phyloP scores from a whole-genome alignment of 2,797 vertebrate genomes.

The Phoxinus dragarum region DNA sequence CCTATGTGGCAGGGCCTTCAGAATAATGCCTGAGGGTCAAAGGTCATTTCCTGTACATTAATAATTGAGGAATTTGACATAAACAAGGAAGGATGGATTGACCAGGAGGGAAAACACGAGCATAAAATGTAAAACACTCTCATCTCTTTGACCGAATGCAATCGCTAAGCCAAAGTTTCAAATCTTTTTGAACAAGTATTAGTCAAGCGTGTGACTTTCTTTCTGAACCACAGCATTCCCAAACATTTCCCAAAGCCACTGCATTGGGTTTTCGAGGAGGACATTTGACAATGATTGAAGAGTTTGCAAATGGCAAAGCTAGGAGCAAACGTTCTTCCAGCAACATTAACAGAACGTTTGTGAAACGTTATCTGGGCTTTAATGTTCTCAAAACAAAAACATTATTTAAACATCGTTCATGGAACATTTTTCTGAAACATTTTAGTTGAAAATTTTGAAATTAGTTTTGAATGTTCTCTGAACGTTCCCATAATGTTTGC shows the following conservation, averaged over 20 bases:
- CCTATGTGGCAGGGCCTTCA: slow-evolving; percentile 60
- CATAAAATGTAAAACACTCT: neutral
- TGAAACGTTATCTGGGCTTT: neutral
- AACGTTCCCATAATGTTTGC: neutral
- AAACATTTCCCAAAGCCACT: neutral
- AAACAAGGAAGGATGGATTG: slow-evolving; percentile 46
- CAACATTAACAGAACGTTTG: neutral
- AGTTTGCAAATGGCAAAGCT: neutral
- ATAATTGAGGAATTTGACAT: slow-evolving; percentile 65
- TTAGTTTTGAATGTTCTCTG: neutral
- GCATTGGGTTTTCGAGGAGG: neutral
- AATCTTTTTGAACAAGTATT: neutral
- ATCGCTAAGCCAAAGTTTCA: neutral
- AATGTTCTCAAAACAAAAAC: neutral
- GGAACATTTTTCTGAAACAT: neutral
- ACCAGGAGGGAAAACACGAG: neutral
- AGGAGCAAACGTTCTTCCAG: neutral
- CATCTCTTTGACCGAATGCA: neutral
- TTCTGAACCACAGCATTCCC: neutral
- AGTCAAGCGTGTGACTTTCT: neutral
- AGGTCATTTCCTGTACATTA: slow-evolving; percentile 77
- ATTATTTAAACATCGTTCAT: no score
- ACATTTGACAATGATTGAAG: neutral
- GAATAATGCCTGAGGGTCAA: slow-evolving; percentile 69
- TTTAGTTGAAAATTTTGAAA: neutral